Evolutionary conservation across 2,113 vertebrate genomes (phyloP).

Genomic region (Actenoides hombroni): DNA sequence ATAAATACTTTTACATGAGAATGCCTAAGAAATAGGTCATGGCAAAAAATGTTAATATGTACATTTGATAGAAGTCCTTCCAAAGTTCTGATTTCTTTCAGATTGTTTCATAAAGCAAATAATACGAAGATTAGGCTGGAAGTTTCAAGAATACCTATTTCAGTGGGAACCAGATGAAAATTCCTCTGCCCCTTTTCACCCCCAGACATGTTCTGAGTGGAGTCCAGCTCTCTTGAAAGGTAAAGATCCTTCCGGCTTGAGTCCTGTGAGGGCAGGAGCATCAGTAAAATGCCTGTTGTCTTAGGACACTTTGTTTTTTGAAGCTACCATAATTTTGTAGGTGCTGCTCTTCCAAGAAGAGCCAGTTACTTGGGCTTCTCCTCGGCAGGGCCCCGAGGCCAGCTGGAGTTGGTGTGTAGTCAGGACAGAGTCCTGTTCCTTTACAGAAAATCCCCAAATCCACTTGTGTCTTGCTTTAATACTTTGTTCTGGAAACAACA

Average conservation of each 20-base stretch:
- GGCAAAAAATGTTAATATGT: constrained; percentile 14
- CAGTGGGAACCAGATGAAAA: not conserved
- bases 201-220: not conserved
- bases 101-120: not conserved
- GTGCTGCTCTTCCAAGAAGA: not conserved
- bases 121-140: not conserved
- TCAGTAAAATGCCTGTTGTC: not conserved
- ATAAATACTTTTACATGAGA: constrained; percentile 66
- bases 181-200: not conserved
- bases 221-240: not conserved
- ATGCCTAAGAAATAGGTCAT: constrained; percentile 55
- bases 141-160: not conserved
- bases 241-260: not conserved
- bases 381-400: not conserved
- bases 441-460: not conserved
- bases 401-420: not conserved
- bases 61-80: constrained; percentile 37
- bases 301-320: not conserved
- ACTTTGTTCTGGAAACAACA: not conserved
- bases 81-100: not conserved
- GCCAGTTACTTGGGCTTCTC: not conserved
- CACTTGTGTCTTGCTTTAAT: not conserved
- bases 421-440: not conserved
- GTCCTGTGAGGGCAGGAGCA: not conserved
- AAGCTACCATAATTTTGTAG: not conserved